Conservation (phyloP, 2,113 vertebrate species). For the Mus spicilegus region DNA sequence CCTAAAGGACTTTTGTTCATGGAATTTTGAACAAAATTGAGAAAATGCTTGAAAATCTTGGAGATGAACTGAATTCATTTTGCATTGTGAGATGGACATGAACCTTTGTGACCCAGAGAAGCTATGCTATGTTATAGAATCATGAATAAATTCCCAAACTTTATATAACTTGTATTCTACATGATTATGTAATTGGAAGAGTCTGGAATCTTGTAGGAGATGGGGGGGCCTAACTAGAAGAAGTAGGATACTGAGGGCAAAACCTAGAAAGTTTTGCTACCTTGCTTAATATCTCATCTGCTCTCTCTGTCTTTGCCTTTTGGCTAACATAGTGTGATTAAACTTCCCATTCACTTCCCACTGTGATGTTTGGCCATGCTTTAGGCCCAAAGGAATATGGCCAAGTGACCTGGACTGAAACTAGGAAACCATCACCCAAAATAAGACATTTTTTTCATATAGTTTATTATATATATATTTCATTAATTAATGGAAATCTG, state of each 20-base stretch:
- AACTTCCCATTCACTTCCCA: background rate
- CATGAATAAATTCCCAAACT: background rate
- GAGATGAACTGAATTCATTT: background rate
- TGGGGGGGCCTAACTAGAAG: too few species aligned
- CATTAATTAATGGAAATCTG: background rate
- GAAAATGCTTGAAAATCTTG: background rate
- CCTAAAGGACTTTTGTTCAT: background rate
- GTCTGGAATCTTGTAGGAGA: background rate
- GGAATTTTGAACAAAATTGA: background rate
- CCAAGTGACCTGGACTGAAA: background rate
- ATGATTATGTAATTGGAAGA: background rate
- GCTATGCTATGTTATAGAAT: too few species aligned
- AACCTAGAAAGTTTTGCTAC: background rate
- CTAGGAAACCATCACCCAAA: background rate
- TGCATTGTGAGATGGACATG: accelerated
- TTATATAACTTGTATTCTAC: background rate
- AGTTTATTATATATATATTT: background rate
- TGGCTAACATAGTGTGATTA: background rate
- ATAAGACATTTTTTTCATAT: background rate
- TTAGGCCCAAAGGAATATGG: background rate
- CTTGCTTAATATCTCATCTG: background rate
- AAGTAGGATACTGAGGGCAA: background rate
- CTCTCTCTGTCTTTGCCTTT: background rate
- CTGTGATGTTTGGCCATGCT: too few species aligned
- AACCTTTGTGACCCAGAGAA: background rate